These are phyloP conservation scores for Sinocyclocheilus anshuiensis DNA, from an alignment of 2,113 vertebrate species.

Conservation along the genomic window DNA sequence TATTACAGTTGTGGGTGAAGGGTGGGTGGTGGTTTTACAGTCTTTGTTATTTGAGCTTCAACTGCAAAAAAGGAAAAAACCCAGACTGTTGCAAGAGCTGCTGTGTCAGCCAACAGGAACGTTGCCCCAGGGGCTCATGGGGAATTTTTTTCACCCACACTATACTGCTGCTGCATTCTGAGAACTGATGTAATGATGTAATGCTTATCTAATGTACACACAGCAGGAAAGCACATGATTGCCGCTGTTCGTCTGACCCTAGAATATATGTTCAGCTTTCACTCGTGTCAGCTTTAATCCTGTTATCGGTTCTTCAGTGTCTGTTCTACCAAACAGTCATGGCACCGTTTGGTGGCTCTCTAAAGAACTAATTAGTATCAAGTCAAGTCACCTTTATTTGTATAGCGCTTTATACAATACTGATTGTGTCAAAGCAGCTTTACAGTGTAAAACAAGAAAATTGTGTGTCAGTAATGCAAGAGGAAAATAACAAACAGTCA, in stretches of 20 bases:
- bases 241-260: conserved; percentile 56
- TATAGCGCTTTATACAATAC: no score
- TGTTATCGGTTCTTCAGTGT: background rate
- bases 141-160: conserved; percentile 52
- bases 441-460: no score
- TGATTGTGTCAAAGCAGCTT: no score
- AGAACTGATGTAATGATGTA: conserved; percentile 84
- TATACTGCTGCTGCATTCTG: conserved; percentile 68
- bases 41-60: conserved; percentile 25
- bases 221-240: conserved; percentile 66
- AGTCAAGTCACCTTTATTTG: no score
- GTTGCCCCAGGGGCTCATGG: conserved; percentile 37
- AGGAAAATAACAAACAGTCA: no score
- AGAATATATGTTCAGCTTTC: conserved; percentile 61
- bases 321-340: background rate
- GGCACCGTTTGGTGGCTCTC: background rate
- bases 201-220: conserved; percentile 75
- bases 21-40: conserved; percentile 7
- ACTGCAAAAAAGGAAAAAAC: conserved; percentile 22
- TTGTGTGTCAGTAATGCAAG: no score
- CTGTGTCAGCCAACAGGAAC: conserved; percentile 48
- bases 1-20: no score
- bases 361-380: background rate
- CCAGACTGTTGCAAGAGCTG: conserved; percentile 49
- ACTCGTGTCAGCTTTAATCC: conserved; percentile 43